Conservation (phyloP, 2,113 vertebrate genomes). For the Nicator chloris region DNA sequence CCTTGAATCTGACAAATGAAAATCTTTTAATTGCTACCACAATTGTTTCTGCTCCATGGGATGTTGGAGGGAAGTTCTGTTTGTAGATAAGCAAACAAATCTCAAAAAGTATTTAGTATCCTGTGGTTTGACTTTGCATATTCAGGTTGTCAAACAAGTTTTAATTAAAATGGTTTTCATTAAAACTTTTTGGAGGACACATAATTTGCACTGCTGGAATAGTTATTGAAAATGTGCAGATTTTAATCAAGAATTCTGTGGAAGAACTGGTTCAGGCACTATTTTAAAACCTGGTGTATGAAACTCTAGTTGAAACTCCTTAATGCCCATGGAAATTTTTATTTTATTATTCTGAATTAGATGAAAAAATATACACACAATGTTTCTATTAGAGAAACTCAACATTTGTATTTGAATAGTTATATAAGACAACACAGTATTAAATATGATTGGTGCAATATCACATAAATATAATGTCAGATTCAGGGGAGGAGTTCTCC, state of each 20-base stretch:
- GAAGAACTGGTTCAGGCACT: slow-evolving; percentile 47
- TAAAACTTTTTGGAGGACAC: slow-evolving; percentile 45
- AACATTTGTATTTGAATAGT: not conserved
- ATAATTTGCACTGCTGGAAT: slow-evolving; percentile 45
- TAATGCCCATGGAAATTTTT: not conserved
- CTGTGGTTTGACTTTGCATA: slow-evolving; percentile 45
- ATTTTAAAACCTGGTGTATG: slow-evolving; percentile 53
- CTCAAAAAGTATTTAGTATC: slow-evolving; percentile 33
- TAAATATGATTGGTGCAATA: not conserved
- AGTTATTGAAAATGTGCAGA: slow-evolving; percentile 31
- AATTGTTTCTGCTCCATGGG: slow-evolving; percentile 46
- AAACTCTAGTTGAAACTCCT: not conserved
- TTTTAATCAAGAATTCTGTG: slow-evolving; percentile 44
- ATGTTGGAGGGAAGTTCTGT: slow-evolving; percentile 49
- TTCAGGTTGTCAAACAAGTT: slow-evolving; percentile 55
- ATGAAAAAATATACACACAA: not conserved
- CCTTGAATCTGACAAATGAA: slow-evolving; percentile 60
- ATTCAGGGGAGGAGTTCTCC: not conserved
- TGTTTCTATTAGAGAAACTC: not conserved
- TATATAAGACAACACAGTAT: not conserved
- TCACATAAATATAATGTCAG: not conserved
- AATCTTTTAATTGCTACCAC: slow-evolving; percentile 46
- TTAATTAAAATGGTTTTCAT: slow-evolving; percentile 60
- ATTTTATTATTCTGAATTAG: not conserved
- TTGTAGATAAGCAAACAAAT: slow-evolving; percentile 34